Evolutionary conservation across 2,797 vertebrate species (phyloP), one percentile per base, ranked within the genome.

Genomic region (Saguinus oedipus): DNA sequence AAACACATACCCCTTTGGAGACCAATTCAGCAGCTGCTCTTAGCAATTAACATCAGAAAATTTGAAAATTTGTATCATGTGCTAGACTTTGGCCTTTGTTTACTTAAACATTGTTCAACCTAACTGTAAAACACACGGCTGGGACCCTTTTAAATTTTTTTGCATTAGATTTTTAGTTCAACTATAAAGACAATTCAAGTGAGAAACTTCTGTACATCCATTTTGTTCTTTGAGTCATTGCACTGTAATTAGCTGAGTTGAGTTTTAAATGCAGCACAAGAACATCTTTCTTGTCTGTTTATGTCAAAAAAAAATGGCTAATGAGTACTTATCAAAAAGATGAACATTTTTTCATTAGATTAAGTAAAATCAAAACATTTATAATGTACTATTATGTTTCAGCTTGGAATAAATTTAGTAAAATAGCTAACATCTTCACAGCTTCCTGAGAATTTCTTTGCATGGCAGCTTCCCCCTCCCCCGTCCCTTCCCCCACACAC

Each of bases 291-390:
- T 98, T 98, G 98, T 98, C 98, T 98, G 98, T 98, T 98, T 98
- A 97, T 98, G 98, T 98, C 98, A 98, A 98, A 97, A 98, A 98
- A 98, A 98, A 98, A 98, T 90, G 87, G 91, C 95, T 98, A 98
- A 98, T 98, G 98, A 98, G 98, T 93, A 98, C 98, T 98, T 98
- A 98, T 98, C 98, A 98, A 97, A 98, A 98, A 97, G 98, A 98
- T 92, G 94, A 98, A 90, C 97, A 97, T 87, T 97, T 98, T 97
- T 98, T 98, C 95, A 97, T 98, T 98, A 98, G 98, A 98, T 98
- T 97, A 98, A 98, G 97, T 96, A 98, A 98, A 97, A 97, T 97
- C 97, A 98, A 98, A 98, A 98, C 95, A 97, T 97, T 70, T 8
- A 0, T 98, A 98, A 96, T 78, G 92, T 96, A 70, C 95, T 94